Base-by-base conservation (phyloP, 1,140 invertebrate species). In the Musca domestica region DNA sequence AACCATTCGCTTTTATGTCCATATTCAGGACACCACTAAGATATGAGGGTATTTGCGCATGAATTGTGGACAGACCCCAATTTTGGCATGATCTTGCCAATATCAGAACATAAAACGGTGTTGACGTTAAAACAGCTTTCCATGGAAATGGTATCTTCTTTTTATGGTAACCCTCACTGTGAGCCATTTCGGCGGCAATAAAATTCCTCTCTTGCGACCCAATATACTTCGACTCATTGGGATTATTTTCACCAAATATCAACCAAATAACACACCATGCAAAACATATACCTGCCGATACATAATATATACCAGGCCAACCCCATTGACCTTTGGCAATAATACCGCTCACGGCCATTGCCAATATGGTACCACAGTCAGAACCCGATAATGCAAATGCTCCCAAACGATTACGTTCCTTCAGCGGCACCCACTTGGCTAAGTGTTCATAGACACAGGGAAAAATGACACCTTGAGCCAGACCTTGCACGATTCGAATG, bases 11-110 rank as follows among this genome's bases (percentile, higher is more conserved):
- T 78, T 89, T 86, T 14, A 96, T 89, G 66, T 96, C 84, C 68
- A 91, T 92, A 56, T 88, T 83, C 1, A 98, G 84, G 0, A 96
- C 88, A 68, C 88, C 86, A 17, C 88, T 88, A 85, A 98, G 90
- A 74, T 95, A 98, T 1, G 88, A 91, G 0, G 96, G 96, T 74
- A 98, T 89, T 82, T 95, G 89, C 0, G 93, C 95, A 27, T 98
- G 83, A 51, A 98, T 84, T 2, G 92, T 96, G 86, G 94, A 96
- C 76, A 93, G 95, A 1, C 94, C 94, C 94, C 94, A 96, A 77
- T 94, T 94, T 74, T 95, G 91, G 23, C 64, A 68, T n/a, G 63
- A 46, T 41, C 72, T 72, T n/a, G 88, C 88, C 0, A 95, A 83
- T 17, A 94, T 86, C 9, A 96, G 84, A 0, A 94, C 91, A 90